Conservation (phyloP, 2,888 invertebrate species). For the Eilema sororculum region DNA sequence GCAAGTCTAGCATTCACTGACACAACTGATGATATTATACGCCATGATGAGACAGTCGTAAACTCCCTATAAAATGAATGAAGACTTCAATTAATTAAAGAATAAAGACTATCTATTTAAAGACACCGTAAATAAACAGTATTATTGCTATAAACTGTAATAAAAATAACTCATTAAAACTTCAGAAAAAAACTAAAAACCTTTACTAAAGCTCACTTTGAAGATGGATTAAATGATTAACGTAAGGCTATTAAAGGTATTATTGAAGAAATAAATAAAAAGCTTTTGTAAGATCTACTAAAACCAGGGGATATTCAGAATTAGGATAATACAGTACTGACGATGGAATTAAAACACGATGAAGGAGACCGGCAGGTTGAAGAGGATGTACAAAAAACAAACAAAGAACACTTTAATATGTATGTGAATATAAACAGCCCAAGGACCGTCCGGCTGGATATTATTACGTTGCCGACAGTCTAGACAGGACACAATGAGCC, state of each 20-base stretch:
- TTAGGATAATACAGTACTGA: constrained; percentile 21
- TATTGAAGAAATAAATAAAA: constrained; percentile 3
- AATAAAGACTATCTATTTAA: constrained; percentile 2
- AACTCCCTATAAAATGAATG: neutral
- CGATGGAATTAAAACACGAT: constrained; percentile 25
- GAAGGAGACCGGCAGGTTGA: constrained; percentile 32
- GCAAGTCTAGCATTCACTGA: constrained; percentile 8
- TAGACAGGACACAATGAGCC: constrained; percentile 50
- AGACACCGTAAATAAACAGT: neutral
- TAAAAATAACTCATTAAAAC: neutral
- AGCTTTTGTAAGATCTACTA: constrained; percentile 11
- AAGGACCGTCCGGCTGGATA: constrained; percentile 38
- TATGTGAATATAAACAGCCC: constrained; percentile 39
- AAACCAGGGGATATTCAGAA: constrained; percentile 14
- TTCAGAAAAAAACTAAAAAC: neutral
- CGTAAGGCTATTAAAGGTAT: neutral
- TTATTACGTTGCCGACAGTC: constrained; percentile 51
- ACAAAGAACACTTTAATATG: constrained; percentile 41
- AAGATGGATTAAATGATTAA: neutral
- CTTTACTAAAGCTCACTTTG: neutral
- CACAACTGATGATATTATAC: neutral
- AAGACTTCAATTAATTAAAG: neutral
- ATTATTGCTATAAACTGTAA: neutral
- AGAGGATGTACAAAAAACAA: constrained; percentile 33
- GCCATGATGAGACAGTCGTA: constrained; percentile 9